Base-by-base conservation (phyloP, 2,888 invertebrate species). In the Xestia xanthographa region DNA sequence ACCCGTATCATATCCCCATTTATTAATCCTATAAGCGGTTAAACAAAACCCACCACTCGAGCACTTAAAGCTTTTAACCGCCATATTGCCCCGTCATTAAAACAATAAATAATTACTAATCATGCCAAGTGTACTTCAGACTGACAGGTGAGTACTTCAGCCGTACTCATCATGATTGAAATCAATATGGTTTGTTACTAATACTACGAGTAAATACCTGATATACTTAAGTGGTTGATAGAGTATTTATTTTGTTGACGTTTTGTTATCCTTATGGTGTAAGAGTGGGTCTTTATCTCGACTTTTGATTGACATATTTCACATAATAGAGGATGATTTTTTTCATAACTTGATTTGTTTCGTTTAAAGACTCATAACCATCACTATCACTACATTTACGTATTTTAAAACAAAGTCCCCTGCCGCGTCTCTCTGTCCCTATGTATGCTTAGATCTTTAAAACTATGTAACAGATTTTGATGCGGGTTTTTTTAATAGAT, bases 81-180 rank as follows among this genome's bases (percentile, higher is more conserved):
- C 66, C 43, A 67, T 67, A 66, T 34, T 70, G 80, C 82, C 9
- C 45, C 66, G 66, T 80, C 83, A 80, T 77, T 70, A n/a, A 67
- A 70, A 82, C 43, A 63, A 82, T 77, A 76, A 80, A 77, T 67
- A 80, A 66, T 70, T 26, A 82, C 69, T 56, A 77, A 77, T 66
- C 70, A 82, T 5, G 2, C 22, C 1, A 22, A 68, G 50, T 29
- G 77, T 66, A 48, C 66, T 77, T 60, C 20, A 62, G n/a, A 9
- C 22, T 80, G 77, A 80, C 80, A 22, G 48, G 14, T 9, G 8
- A 41, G 68, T 66, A 75, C 20, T 2, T 43, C 17, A 14, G 12
- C 2, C 22, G 48, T 14, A 56, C 69, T 56, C 9, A 56, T 45
- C 29, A 11, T 38, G 65, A 79, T 81, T 81, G 50, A 75, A 76